A percentile compares a stretch with the other conserved stretches of the same genome.
These are phyloP conservation scores for Antigone vipio DNA, from an alignment of 2,113 vertebrate species.

Conservation along the genomic window DNA sequence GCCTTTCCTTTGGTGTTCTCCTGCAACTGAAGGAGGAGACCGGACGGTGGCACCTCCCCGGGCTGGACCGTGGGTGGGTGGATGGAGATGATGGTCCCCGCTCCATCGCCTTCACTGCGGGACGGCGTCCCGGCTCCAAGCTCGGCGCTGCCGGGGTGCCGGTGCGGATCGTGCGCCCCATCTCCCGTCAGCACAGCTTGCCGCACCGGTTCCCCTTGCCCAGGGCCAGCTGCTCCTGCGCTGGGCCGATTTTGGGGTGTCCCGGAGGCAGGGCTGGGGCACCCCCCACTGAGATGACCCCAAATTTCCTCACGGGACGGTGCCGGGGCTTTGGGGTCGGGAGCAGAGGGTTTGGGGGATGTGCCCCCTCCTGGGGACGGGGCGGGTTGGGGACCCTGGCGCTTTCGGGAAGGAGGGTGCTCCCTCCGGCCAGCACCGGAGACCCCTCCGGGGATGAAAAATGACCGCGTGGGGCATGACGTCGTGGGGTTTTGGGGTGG, in stretches of 20 bases:
- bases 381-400: too few species aligned
- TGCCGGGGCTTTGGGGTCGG: too few species aligned
- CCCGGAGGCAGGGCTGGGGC: too few species aligned
- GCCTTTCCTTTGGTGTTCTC: background rate
- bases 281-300: fast-evolving
- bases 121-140: too few species aligned
- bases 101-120: background rate
- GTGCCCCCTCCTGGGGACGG: background rate
- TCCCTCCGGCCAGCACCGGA: background rate
- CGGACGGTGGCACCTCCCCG: fast-evolving
- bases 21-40: background rate
- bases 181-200: background rate
- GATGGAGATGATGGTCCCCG: background rate
- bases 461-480: background rate
- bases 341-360: background rate
- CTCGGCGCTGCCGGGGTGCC: too few species aligned
- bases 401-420: background rate
- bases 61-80: background rate
- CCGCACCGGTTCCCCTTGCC: fast-evolving
- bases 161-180: too few species aligned
- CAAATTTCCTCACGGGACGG: background rate
- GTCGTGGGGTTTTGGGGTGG: background rate
- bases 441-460: too few species aligned
- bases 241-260: background rate
- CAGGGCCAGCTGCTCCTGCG: too few species aligned